phyloP scores from a whole-genome alignment of 2,113 vertebrate genomes.

The Castor canadensis region DNA sequence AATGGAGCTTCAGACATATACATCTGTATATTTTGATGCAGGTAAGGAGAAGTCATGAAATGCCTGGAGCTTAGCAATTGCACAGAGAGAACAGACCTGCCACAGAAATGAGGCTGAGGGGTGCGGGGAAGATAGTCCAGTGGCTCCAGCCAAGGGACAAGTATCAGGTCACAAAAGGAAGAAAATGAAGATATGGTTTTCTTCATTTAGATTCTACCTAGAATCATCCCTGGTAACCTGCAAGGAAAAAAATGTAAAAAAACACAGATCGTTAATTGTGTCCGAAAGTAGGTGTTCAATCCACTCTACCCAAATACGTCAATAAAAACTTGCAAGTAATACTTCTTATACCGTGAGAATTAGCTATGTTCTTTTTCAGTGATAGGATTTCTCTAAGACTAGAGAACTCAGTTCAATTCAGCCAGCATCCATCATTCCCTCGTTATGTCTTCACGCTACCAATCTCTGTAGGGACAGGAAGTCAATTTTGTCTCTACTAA shows the following conservation, averaged over 20 bases:
- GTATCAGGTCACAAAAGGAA: not conserved
- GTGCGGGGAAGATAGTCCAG: rapidly evolving
- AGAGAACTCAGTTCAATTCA: conserved; percentile 27
- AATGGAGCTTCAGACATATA: not conserved
- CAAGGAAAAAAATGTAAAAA: conserved; percentile 14
- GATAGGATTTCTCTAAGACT: conserved; percentile 34
- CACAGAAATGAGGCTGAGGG: not conserved
- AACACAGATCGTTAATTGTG: not conserved
- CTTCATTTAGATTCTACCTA: conserved; percentile 27
- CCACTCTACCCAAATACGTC: conserved; percentile 21
- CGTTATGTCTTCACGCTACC: not conserved
- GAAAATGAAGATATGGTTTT: not conserved
- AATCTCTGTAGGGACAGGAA: conserved; percentile 26
- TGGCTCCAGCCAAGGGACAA: not conserved
- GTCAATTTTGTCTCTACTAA: conserved; percentile 27
- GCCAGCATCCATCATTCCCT: conserved; percentile 3
- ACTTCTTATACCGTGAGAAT: conserved; percentile 38
- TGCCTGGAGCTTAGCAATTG: not conserved
- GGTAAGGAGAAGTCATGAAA: not conserved
- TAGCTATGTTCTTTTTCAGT: conserved; percentile 22
- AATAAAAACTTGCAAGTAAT: conserved; percentile 33
- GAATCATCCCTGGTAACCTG: not conserved
- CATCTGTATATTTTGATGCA: not conserved
- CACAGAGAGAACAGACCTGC: not conserved
- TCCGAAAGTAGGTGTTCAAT: conserved; percentile 11